phyloP scores from a whole-genome alignment of 2,797 vertebrate genomes.

The Crocidura indochinensis region DNA sequence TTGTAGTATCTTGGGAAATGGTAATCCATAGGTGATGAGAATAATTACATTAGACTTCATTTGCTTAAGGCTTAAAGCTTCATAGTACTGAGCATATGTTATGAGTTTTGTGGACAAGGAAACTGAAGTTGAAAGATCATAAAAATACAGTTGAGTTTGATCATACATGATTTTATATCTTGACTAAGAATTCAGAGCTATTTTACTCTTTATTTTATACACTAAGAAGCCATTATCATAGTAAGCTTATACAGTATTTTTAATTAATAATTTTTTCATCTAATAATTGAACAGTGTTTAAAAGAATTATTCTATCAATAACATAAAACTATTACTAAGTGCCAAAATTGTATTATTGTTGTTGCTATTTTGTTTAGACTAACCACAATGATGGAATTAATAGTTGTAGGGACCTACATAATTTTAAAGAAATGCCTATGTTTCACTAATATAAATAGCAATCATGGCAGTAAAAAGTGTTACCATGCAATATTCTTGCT shows the following conservation, averaged over 20 bases:
- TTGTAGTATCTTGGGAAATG: background rate
- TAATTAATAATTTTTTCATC: too few relatives aligned
- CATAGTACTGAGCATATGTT: background rate
- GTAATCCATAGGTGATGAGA: background rate
- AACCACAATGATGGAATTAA: slow-evolving; percentile 24
- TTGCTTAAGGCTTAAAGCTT: background rate
- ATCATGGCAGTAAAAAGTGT: background rate
- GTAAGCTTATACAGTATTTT: too few relatives aligned
- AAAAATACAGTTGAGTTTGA: background rate
- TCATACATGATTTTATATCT: background rate
- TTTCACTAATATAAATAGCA: slow-evolving; percentile 9
- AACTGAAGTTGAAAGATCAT: background rate
- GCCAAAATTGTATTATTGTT: background rate
- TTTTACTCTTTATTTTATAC: background rate
- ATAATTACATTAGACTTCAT: background rate
- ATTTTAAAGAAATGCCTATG: background rate
- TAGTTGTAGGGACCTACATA: background rate
- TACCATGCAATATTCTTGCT: background rate
- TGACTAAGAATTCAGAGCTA: slow-evolving; percentile 13
- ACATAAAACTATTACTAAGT: background rate
- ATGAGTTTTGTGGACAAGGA: background rate
- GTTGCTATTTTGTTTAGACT: background rate
- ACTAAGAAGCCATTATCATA: background rate
- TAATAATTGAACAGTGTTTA: too few relatives aligned
- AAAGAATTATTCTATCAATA: too few relatives aligned